phyloP scores from a whole-genome alignment of 92 coral and sea anemone genomes.

The Scolanthus callimorphus region DNA sequence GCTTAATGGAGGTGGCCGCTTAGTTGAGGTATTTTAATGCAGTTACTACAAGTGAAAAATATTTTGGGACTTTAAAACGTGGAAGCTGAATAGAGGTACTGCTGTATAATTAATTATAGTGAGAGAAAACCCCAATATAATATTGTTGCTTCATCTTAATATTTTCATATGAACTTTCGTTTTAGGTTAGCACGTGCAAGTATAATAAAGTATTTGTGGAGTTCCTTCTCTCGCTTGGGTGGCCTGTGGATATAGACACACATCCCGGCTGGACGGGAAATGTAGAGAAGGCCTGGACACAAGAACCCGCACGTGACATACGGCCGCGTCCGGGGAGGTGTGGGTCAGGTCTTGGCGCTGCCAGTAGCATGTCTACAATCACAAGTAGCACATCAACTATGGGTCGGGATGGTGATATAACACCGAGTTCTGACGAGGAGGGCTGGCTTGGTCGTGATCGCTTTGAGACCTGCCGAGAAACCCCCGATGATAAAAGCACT shows the following conservation, averaged over 20 bases:
- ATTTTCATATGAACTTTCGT: too few relatives aligned
- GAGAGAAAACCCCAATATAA: too few relatives aligned
- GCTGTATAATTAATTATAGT: too few relatives aligned
- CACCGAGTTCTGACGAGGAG: conserved; percentile 41
- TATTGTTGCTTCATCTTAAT: too few relatives aligned
- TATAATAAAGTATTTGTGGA: conserved; percentile 71
- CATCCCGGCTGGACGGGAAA: conserved; percentile 99
- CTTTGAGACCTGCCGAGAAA: conserved; percentile 35
- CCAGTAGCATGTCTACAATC: conserved; percentile 57
- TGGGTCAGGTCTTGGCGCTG: conserved; percentile 18
- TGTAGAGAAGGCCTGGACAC: conserved; percentile 72
- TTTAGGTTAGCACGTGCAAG: conserved; percentile 74
- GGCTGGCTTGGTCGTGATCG: conserved; percentile 40
- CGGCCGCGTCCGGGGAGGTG: conserved; percentile 5
- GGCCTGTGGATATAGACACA: conserved; percentile 87
- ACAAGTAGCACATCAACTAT: conserved; percentile 55
- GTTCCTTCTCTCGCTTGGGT: conserved; percentile 91
- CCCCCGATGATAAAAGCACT: conserved; percentile 31
- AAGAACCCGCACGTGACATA: conserved; percentile 21
- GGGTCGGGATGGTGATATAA: conserved; percentile 26
- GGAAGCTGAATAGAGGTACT: too few relatives aligned
- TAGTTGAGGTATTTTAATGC: too few relatives aligned
- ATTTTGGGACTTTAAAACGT: too few relatives aligned
- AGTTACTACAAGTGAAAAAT: too few relatives aligned
- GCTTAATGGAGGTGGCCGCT: too few relatives aligned